These are phyloP conservation scores for Alosa sapidissima DNA, from an alignment of 2,797 vertebrate genomes.

Conservation along the genomic window DNA sequence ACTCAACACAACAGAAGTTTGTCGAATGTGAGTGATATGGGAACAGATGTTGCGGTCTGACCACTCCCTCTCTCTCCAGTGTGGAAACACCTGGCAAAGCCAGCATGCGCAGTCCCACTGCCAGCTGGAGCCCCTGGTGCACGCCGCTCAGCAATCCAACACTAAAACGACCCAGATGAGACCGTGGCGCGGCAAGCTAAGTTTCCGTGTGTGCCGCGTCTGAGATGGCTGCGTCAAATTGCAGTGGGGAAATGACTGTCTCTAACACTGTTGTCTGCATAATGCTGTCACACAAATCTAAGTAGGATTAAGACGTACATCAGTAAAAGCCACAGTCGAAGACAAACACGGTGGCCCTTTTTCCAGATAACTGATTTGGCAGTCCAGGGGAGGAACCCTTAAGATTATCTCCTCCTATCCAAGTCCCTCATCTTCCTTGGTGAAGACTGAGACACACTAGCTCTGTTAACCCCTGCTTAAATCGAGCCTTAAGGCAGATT, in stretches of 20 bases:
- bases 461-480: not conserved
- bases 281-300: not conserved
- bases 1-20: not conserved
- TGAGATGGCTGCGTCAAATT: not conserved
- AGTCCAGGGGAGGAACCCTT: not conserved
- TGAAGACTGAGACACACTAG: not conserved
- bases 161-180: slow-evolving; percentile 17
- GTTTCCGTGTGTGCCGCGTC: not conserved
- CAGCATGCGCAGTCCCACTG: not conserved
- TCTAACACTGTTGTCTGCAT: not conserved
- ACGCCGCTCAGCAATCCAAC: not conserved
- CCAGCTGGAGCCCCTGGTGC: not conserved
- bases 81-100: slow-evolving; percentile 10
- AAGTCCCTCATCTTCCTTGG: not conserved
- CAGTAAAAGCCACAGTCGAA: not conserved
- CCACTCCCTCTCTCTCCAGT: not conserved
- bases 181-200: not conserved
- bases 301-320: not conserved
- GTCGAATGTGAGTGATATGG: slow-evolving; percentile 4
- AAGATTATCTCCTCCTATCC: not conserved
- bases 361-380: not conserved
- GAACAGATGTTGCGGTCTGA: slow-evolving; percentile 16
- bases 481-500: not conserved
- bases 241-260: not conserved
- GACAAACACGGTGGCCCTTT: not conserved